Evolutionary conservation across 2,113 vertebrate genomes (phyloP), one percentile per base, ranked within the genome.

Genomic region (Serinus canaria): DNA sequence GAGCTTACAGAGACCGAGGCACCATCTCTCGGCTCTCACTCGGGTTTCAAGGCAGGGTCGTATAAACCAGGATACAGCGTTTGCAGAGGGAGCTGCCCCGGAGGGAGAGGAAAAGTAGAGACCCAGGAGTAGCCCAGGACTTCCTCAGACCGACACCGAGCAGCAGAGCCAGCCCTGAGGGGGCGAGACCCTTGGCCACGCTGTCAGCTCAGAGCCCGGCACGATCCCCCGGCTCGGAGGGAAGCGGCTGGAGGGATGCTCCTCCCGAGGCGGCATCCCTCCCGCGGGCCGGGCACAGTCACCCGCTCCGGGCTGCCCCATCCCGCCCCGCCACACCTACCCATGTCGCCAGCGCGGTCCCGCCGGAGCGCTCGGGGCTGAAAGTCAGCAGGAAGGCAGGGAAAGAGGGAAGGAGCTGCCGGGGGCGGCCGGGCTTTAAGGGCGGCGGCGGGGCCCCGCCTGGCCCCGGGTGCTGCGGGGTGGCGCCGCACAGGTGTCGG

Each of bases 391-490:
- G 41, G 18, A 35, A 35, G 19, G 23, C 15, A 11, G 18, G 31
- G 9, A 66, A 9, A 16, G 13, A 60, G 2, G 1, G 44, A 20
- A 5, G 11, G 10, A 5, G 6, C 2, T 2, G 1, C 10, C 0
- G 6, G 33, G 10, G 39, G 6, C 23, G 12, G 37, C 22, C 39
- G 28, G 46, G 55, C 30, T 94, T 95, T 96, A 95, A 91, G 59
- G 41, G 60, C 22, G 21, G 47, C 44, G 10, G n/a, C n/a, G 41
- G 44, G 64, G 86, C 83, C 53, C 63, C 53, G 81, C 72, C 84
- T 59, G 75, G 30, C n/a, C 72, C 25, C 46, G 30, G 73, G 23
- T 2, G 83, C 19, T 22, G 10, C 56, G 41, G 89, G 94, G 89
- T 56, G 92, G 89, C 2, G 73, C 62, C 63, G 60, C 21, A 73